These are phyloP conservation scores for Gandaritis pyraliata DNA, from an alignment of 2,888 invertebrate species.

Conservation along the genomic window DNA sequence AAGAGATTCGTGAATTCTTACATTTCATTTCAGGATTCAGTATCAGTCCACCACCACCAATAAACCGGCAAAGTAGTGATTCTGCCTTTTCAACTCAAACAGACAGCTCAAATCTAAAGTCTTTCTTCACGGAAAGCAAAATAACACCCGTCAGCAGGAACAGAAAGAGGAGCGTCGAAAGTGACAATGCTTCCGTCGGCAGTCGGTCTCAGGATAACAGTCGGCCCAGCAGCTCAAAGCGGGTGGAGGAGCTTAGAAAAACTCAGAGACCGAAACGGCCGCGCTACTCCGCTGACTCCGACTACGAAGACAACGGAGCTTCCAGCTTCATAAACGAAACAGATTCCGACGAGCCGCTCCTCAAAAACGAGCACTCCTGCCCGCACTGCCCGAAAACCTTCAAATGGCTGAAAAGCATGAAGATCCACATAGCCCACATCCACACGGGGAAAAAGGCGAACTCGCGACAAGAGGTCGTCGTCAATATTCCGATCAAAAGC, in stretches of 20 bases:
- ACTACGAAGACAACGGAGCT: conserved; percentile 68
- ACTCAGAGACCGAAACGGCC: conserved; percentile 55
- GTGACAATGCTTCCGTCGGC: conserved; percentile 64
- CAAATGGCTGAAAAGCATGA: conserved; percentile 50
- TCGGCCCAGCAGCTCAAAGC: conserved; percentile 61
- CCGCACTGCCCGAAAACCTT: conserved; percentile 63
- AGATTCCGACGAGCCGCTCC: conserved; percentile 70
- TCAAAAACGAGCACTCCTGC: conserved; percentile 58
- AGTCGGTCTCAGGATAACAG: conserved; percentile 63
- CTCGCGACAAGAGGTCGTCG: conserved; percentile 34
- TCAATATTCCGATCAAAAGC: conserved; percentile 49
- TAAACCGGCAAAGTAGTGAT: conserved; percentile 77
- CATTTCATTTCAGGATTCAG: conserved; percentile 64
- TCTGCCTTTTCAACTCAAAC: conserved; percentile 78
- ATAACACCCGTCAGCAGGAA: conserved; percentile 53
- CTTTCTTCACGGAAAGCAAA: conserved; percentile 60
- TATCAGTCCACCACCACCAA: conserved; percentile 65
- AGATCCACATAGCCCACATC: conserved; percentile 52
- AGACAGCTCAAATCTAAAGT: conserved; percentile 66
- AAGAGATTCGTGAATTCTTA: not conserved
- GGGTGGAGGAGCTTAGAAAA: conserved; percentile 66
- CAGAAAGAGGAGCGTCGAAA: conserved; percentile 72
- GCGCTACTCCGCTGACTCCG: conserved; percentile 63
- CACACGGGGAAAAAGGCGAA: conserved; percentile 52
- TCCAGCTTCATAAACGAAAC: conserved; percentile 67